Percentiles rank a stretch among this genome's conserved stretches.
These are phyloP conservation scores for Colossoma macropomum DNA, from an alignment of 2,113 vertebrate genomes.

Conservation along the genomic window DNA sequence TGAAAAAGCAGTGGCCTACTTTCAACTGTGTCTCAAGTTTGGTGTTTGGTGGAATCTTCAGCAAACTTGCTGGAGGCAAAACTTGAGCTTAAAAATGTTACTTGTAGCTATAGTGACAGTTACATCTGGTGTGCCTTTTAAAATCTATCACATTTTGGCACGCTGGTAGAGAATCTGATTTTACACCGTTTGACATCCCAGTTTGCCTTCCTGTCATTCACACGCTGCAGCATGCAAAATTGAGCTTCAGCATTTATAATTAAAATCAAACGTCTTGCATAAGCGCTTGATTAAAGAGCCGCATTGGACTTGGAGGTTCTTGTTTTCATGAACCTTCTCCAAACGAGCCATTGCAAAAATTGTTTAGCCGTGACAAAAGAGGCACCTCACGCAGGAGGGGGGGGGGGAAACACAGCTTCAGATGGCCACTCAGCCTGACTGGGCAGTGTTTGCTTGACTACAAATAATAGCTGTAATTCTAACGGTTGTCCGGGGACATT, in stretches of 20 bases:
- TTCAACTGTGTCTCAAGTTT: constrained; percentile 51
- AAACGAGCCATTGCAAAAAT: not conserved
- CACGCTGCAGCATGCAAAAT: constrained; percentile 33
- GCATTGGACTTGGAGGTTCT: constrained; percentile 2
- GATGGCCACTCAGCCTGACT: not conserved
- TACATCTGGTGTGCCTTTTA: constrained; percentile 44
- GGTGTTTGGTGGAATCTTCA: constrained; percentile 17
- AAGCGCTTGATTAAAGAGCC: constrained; percentile 25
- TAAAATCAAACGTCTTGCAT: constrained; percentile 33
- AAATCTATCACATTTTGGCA: constrained; percentile 34
- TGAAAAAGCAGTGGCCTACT: constrained; percentile 58
- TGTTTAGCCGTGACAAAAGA: constrained; percentile 5
- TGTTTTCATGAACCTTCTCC: constrained; percentile 19
- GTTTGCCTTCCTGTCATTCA: constrained; percentile 43
- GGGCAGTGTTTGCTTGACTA: not conserved
- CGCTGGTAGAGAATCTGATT: constrained; percentile 29
- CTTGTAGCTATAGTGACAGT: constrained; percentile 43
- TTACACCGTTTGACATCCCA: constrained; percentile 52
- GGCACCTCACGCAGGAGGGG: not conserved
- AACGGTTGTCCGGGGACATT: not conserved
- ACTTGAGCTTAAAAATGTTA: constrained; percentile 31
- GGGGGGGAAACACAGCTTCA: not conserved
- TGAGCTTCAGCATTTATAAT: constrained; percentile 42
- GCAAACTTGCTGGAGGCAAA: constrained; percentile 29
- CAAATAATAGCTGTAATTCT: not conserved